Evolutionary conservation across 2,113 vertebrate species (phyloP).

Genomic region (Serinus canaria): DNA sequence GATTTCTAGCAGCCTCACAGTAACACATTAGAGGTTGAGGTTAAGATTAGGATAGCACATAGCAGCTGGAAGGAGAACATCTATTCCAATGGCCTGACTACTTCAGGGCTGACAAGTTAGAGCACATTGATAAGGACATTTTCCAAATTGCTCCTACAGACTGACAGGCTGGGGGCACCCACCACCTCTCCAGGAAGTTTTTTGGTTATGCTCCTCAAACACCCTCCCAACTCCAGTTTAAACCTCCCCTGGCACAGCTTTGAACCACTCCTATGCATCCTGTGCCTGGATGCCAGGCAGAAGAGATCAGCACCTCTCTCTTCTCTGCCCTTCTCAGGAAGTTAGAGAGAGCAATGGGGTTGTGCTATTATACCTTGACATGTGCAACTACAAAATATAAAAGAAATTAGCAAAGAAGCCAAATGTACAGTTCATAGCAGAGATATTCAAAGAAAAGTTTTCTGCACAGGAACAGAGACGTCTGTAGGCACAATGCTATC

Average conservation of each 20-base stretch:
- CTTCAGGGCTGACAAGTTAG: background rate
- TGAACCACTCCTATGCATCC: background rate
- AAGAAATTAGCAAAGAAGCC: background rate
- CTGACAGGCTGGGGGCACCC: accelerated
- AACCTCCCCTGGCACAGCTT: background rate
- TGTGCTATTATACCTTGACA: background rate
- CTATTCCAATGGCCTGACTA: background rate
- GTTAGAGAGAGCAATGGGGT: background rate
- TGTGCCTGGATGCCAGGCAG: background rate
- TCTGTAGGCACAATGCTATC: background rate
- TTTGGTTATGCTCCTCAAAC: background rate
- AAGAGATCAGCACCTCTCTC: background rate
- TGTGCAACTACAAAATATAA: background rate
- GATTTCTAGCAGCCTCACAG: background rate
- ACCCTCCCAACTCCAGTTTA: background rate
- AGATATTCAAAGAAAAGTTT: background rate
- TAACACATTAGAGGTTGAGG: background rate
- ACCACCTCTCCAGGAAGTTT: background rate
- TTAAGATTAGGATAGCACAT: background rate
- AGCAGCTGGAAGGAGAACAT: background rate
- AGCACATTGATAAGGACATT: background rate
- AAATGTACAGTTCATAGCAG: background rate
- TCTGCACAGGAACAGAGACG: background rate
- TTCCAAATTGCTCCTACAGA: background rate
- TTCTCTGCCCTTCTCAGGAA: background rate